Percentiles rank a stretch among this genome's conserved stretches.
These are phyloP conservation scores for Nycteola revayana DNA, from an alignment of 2,888 invertebrate species.

Conservation along the genomic window DNA sequence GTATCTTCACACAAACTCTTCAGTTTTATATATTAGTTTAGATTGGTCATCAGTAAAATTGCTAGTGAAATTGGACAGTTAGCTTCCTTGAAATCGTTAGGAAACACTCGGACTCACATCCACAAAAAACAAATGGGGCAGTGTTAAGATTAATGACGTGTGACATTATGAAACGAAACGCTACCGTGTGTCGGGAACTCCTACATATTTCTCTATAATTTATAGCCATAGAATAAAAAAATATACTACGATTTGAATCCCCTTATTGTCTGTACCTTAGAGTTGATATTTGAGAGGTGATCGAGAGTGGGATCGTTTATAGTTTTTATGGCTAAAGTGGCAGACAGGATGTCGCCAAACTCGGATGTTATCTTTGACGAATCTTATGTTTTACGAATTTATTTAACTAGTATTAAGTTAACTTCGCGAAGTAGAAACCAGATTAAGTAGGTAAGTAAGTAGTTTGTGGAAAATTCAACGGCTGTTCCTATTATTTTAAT, in stretches of 20 bases:
- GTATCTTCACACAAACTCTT: too few species aligned
- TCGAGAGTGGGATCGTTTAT: slow-evolving; percentile 13
- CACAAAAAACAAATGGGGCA: slow-evolving; percentile 29
- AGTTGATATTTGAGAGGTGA: slow-evolving; percentile 33
- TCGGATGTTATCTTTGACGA: slow-evolving; percentile 42
- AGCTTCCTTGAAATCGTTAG: too few species aligned
- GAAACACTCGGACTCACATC: too few species aligned
- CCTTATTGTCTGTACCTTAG: slow-evolving; percentile 19
- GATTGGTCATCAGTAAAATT: too few species aligned
- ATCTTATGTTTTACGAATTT: slow-evolving; percentile 2
- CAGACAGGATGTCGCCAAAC: slow-evolving; percentile 64
- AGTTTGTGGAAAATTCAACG: too few species aligned
- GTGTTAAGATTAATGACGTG: slow-evolving; percentile 62
- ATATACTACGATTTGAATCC: slow-evolving; percentile 17
- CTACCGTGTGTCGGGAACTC: slow-evolving; percentile 51
- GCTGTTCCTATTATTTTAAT: too few species aligned
- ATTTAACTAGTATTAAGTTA: too few species aligned
- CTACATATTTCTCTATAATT: slow-evolving; percentile 53
- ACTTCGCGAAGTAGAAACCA: too few species aligned
- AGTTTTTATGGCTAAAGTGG: slow-evolving; percentile 32
- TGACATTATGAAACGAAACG: slow-evolving; percentile 53
- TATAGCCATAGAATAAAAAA: slow-evolving; percentile 29
- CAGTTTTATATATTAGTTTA: too few species aligned
- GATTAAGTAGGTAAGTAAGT: too few species aligned
- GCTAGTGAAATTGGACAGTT: too few species aligned